Evolutionary conservation across 2,797 vertebrate genomes (phyloP).

Genomic region (Graptemys geographica): DNA sequence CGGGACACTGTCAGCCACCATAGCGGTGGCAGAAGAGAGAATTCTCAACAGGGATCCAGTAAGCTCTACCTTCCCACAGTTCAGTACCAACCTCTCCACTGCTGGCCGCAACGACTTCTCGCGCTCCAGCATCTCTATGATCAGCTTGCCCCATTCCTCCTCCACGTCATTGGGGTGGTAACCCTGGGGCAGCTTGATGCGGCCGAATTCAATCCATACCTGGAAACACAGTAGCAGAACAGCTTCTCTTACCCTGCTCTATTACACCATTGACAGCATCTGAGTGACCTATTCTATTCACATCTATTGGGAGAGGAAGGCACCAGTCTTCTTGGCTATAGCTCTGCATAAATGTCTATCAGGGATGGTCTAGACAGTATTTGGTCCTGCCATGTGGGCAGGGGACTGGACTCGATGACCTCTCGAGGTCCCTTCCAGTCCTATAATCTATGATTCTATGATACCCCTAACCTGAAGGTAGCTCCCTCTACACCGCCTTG

Average conservation of each 20-base stretch:
- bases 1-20: rapidly evolving
- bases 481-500: background rate
- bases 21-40: background rate
- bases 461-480: background rate
- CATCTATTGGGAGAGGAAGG: background rate
- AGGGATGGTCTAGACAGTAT: too few relatives aligned
- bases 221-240: slow-evolving; percentile 56
- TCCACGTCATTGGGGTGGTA: slow-evolving; percentile 96
- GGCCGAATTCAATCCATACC: slow-evolving; percentile 98
- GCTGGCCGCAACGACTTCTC: slow-evolving; percentile 95
- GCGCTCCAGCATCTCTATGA: slow-evolving; percentile 97
- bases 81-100: slow-evolving; percentile 88
- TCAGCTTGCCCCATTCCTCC: slow-evolving; percentile 98
- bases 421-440: too few relatives aligned
- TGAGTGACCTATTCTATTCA: background rate
- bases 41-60: rapidly evolving
- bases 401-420: too few relatives aligned
- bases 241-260: background rate
- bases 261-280: rapidly evolving
- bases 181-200: slow-evolving; percentile 94
- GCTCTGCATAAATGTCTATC: too few relatives aligned
- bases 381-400: too few relatives aligned
- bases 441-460: too few relatives aligned
- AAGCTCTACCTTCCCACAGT: rapidly evolving
- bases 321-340: too few relatives aligned